These are phyloP conservation scores for Perdix hodgsoniae DNA, from an alignment of 2,797 vertebrate species.

Conservation along the genomic window DNA sequence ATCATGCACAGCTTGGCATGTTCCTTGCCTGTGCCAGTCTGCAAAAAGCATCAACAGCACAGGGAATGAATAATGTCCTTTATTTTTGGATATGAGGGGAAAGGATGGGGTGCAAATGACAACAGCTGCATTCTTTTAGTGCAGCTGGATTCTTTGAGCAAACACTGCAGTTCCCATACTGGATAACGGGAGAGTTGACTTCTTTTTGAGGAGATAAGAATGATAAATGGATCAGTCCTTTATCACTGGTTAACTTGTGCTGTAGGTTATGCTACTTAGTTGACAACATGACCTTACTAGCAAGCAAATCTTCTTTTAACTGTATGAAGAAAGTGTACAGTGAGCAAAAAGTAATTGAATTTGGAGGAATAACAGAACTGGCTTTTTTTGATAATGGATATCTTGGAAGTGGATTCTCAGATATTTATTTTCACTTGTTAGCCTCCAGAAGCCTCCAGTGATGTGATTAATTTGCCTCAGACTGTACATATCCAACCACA, in stretches of 20 bases:
- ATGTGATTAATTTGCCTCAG: constrained; percentile 89
- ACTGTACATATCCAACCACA: constrained; percentile 84
- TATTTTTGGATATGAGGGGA: not conserved
- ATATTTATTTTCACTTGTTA: constrained; percentile 65
- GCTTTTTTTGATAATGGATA: not conserved
- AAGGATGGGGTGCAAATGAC: constrained; percentile 10
- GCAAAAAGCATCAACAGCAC: not conserved
- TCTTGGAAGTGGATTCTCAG: not conserved
- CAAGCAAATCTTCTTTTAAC: not conserved
- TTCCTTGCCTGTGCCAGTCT: constrained; percentile 39
- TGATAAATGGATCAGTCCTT: not conserved
- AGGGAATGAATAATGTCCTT: constrained; percentile 41
- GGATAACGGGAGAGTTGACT: not conserved
- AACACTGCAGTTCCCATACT: not conserved
- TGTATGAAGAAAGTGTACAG: not conserved
- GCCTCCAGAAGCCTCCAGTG: constrained; percentile 85
- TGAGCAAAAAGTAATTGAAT: not conserved
- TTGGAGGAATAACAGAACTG: not conserved
- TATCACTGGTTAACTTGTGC: not conserved
- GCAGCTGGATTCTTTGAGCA: constrained; percentile 10
- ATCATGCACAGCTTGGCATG: not conserved
- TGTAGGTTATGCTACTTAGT: not conserved
- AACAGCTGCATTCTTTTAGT: constrained; percentile 10
- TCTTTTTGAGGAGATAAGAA: constrained; percentile 1
- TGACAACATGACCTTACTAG: not conserved